A percentile compares a stretch with the other conserved stretches of the same genome.
Conservation (phyloP, 2,888 invertebrate genomes). For the Drosophila fulvimacula region DNA sequence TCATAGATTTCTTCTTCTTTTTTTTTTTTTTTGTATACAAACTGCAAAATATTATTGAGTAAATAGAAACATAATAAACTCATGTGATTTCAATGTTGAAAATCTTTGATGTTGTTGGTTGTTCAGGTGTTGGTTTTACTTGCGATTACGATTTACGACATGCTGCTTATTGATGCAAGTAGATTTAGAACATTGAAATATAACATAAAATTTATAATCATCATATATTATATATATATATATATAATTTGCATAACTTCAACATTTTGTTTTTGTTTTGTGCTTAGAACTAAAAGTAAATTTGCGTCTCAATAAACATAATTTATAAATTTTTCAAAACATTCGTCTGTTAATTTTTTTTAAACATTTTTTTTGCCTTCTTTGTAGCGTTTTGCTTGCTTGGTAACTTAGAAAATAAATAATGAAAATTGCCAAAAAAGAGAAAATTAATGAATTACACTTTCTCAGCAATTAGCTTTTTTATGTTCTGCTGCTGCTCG, state of each 20-base stretch:
- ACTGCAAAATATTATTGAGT: constrained; percentile 61
- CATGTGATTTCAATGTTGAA: constrained; percentile 56
- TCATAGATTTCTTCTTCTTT: constrained; percentile 14
- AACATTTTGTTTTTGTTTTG: constrained; percentile 62
- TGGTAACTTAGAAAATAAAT: constrained; percentile 67
- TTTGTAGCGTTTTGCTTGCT: constrained; percentile 64
- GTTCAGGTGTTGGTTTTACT: constrained; percentile 18
- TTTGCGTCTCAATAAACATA: constrained; percentile 77
- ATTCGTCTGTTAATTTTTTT: constrained; percentile 37
- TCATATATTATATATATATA: constrained; percentile 53
- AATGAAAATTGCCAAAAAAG: constrained; percentile 51
- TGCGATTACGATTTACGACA: constrained; percentile 62
- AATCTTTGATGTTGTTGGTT: constrained; percentile 39
- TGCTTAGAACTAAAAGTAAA: constrained; percentile 74
- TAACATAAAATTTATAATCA: constrained; percentile 44
- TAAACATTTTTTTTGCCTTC: constrained; percentile 48
- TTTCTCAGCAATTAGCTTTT: constrained; percentile 47
- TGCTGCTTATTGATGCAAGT: constrained; percentile 33
- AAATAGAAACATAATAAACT: constrained; percentile 57
- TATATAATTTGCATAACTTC: constrained; percentile 68
- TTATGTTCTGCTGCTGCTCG: constrained; percentile 43
- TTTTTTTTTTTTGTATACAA: constrained; percentile 53
- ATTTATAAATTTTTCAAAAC: constrained; percentile 38
- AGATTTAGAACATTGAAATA: constrained; percentile 54
- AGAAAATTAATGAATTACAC: constrained; percentile 3